Conservation (phyloP, 2,113 vertebrate species). For the Stigmatopora nigra region DNA sequence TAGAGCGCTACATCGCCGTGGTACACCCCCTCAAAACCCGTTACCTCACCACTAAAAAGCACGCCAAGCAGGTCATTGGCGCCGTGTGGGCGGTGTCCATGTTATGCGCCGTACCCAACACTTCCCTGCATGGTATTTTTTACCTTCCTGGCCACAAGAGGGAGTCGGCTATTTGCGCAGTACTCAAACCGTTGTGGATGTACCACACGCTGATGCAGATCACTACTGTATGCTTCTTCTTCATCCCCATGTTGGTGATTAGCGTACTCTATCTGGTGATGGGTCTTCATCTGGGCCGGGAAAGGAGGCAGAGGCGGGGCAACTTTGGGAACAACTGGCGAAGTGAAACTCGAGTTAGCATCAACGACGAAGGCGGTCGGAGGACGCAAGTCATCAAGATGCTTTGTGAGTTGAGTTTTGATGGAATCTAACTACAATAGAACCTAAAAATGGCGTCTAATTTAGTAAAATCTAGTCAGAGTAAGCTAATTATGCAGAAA, state of each 20-base stretch:
- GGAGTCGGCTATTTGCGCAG: constrained; percentile 71
- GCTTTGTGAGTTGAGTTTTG: constrained; percentile 64
- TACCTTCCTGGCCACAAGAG: constrained; percentile 63
- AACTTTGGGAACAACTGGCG: constrained; percentile 48
- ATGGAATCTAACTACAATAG: neutral
- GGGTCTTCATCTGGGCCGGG: constrained; percentile 60
- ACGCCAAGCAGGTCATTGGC: constrained; percentile 64
- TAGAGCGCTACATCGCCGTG: constrained; percentile 73
- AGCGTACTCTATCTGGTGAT: constrained; percentile 71
- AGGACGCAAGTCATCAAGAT: constrained; percentile 74
- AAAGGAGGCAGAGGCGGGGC: constrained; percentile 30
- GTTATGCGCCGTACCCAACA: constrained; percentile 71
- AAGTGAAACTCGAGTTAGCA: constrained; percentile 43
- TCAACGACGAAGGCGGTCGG: constrained; percentile 55
- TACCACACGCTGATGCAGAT: constrained; percentile 74
- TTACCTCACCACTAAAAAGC: constrained; percentile 68
- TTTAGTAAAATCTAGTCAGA: no score
- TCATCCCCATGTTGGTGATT: constrained; percentile 71
- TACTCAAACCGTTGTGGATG: constrained; percentile 72
- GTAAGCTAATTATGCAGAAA: no score
- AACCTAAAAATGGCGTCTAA: no score
- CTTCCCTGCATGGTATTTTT: constrained; percentile 68
- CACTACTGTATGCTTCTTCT: constrained; percentile 73
- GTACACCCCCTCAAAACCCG: constrained; percentile 71
- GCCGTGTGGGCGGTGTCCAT: constrained; percentile 63